Conservation (phyloP, 2,888 invertebrate genomes). For the Limnephilus lunatus region DNA sequence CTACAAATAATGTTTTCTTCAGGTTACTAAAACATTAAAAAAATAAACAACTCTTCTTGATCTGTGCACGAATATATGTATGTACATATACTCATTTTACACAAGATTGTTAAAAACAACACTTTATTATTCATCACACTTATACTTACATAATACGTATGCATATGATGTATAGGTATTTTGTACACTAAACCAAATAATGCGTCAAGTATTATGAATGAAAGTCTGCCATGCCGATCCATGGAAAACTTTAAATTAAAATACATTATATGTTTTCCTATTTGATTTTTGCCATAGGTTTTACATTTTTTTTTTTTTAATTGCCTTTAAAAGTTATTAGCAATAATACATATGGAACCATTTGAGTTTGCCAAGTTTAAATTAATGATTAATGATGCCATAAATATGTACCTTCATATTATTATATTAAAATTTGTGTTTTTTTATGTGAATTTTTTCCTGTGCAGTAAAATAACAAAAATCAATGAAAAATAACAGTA, state of each 20-base stretch:
- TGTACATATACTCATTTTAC: background rate
- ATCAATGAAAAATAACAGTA: background rate
- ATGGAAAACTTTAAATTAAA: background rate
- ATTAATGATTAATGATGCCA: background rate
- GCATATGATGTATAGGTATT: background rate
- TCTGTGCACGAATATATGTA: background rate
- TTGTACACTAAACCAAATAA: background rate
- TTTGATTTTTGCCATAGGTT: background rate
- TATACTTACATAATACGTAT: background rate
- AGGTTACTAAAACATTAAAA: background rate
- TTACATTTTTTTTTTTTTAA: background rate
- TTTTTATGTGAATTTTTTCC: background rate
- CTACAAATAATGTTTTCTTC: background rate
- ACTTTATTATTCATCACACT: conserved; percentile 20
- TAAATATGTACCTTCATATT: background rate
- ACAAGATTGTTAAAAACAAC: conserved; percentile 29
- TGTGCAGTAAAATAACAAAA: background rate
- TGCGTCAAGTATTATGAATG: background rate
- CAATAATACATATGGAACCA: background rate
- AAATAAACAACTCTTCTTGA: background rate
- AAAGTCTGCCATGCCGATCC: background rate
- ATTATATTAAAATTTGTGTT: background rate
- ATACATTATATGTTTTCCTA: background rate
- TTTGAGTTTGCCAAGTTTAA: background rate
- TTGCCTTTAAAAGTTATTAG: background rate